Evolutionary conservation across 2,113 vertebrate genomes (phyloP).

Genomic region (Piaya cayana): DNA sequence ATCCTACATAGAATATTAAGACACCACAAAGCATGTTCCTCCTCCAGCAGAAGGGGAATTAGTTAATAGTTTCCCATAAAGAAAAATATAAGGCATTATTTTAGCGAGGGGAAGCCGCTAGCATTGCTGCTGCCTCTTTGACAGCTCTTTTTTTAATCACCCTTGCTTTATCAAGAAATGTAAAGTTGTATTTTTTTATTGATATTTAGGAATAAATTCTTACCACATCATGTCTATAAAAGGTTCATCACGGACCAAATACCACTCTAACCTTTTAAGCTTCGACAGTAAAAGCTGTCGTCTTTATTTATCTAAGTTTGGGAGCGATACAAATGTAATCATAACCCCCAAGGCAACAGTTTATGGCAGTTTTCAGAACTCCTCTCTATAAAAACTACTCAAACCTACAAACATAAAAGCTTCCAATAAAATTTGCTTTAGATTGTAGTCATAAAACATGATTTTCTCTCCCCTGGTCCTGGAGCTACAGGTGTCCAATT

Average conservation of each 20-base stretch:
- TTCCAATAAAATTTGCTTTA: conserved; percentile 83
- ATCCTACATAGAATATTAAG: background rate
- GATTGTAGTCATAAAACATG: conserved; percentile 70
- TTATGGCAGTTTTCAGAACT: conserved; percentile 81
- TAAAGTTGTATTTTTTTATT: conserved; percentile 75
- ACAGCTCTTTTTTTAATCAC: conserved; percentile 36
- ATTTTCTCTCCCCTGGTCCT: conserved; percentile 49
- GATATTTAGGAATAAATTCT: conserved; percentile 78
- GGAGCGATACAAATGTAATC: conserved; percentile 83
- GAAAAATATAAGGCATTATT: background rate
- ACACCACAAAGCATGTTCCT: background rate
- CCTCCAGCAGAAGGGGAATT: background rate
- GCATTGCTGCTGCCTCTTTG: background rate
- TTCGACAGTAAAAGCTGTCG: conserved; percentile 82
- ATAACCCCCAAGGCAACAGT: conserved; percentile 81
- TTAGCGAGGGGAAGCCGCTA: background rate
- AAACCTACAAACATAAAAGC: conserved; percentile 79
- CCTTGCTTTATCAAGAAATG: conserved; percentile 64
- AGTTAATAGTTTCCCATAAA: background rate
- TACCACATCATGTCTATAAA: conserved; percentile 77
- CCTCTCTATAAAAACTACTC: conserved; percentile 81
- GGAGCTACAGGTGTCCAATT: conserved; percentile 51
- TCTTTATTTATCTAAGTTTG: conserved; percentile 84
- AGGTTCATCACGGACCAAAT: conserved; percentile 79
- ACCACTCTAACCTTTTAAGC: conserved; percentile 82